Conservation (phyloP, 2,888 invertebrate species). For the Andrena flavipes region DNA sequence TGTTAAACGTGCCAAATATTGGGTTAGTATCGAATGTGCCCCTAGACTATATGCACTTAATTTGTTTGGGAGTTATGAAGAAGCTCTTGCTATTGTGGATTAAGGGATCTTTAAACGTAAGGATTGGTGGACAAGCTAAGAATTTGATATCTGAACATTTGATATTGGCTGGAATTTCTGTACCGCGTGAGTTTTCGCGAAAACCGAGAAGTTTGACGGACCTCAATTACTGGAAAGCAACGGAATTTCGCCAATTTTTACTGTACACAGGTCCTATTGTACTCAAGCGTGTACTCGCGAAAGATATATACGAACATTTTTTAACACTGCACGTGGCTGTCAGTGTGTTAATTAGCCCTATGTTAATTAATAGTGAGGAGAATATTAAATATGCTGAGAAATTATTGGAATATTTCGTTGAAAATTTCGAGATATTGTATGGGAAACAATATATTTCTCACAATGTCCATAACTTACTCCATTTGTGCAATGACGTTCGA, state of each 20-base stretch:
- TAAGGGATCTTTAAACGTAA: too few species aligned
- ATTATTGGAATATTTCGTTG: not conserved
- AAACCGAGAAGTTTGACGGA: not conserved
- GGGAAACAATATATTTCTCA: slow-evolving; percentile 1
- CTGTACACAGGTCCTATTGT: not conserved
- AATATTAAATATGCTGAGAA: not conserved
- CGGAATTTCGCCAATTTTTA: not conserved
- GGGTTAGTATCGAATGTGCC: too few species aligned
- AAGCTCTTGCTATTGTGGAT: too few species aligned
- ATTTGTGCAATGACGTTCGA: not conserved
- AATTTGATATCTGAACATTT: not conserved
- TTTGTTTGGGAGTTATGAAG: too few species aligned
- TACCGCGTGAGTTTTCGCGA: not conserved
- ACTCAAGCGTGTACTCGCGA: not conserved
- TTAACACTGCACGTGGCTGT: not conserved
- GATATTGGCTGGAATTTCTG: not conserved
- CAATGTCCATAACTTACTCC: not conserved
- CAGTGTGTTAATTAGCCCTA: not conserved
- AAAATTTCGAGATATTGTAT: not conserved
- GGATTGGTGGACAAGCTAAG: too few species aligned
- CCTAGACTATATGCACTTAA: too few species aligned
- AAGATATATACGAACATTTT: not conserved
- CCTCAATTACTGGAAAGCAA: not conserved
- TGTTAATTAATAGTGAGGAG: too few species aligned
- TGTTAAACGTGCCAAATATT: too few species aligned